Evolutionary conservation across 2,113 vertebrate genomes (phyloP).

Genomic region (Lamprologus lemairii): DNA sequence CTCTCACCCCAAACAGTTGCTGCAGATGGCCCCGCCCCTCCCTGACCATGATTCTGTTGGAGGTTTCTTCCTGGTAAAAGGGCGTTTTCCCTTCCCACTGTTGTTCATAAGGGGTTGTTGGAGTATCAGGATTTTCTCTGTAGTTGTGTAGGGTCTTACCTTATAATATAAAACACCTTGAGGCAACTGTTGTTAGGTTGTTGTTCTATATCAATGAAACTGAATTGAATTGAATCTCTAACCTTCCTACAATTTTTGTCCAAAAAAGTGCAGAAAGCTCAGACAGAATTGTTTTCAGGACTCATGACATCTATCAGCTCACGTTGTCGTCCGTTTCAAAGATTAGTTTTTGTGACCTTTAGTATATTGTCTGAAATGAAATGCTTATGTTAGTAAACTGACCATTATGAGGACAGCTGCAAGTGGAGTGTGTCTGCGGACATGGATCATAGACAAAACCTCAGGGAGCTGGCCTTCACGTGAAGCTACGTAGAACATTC

Average conservation of each 20-base stretch:
- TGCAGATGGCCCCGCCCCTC: not conserved
- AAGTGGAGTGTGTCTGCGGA: conserved; percentile 91
- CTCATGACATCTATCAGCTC: not conserved
- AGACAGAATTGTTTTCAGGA: not conserved
- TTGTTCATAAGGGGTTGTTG: not conserved
- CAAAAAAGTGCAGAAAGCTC: not conserved
- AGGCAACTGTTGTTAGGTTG: not conserved
- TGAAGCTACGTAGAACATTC: conserved; percentile 93
- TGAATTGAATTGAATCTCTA: not conserved
- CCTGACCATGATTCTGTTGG: rapidly evolving
- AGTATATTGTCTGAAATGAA: not conserved
- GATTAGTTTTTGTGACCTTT: not conserved
- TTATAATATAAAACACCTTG: not conserved
- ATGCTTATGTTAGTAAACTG: conserved; percentile 46
- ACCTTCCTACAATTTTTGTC: not conserved
- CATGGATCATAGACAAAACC: conserved; percentile 95
- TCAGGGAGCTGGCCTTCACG: conserved; percentile 95
- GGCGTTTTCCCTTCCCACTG: not conserved
- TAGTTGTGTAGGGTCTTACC: not conserved
- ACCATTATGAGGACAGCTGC: conserved; percentile 93
- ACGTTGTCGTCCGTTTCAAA: not conserved
- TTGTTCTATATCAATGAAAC: not conserved
- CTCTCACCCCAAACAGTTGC: not conserved
- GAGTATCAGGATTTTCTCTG: not conserved
- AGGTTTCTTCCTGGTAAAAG: not conserved